These are phyloP conservation scores for Macroglossus sobrinus DNA, from an alignment of 2,113 vertebrate species.

Conservation along the genomic window DNA sequence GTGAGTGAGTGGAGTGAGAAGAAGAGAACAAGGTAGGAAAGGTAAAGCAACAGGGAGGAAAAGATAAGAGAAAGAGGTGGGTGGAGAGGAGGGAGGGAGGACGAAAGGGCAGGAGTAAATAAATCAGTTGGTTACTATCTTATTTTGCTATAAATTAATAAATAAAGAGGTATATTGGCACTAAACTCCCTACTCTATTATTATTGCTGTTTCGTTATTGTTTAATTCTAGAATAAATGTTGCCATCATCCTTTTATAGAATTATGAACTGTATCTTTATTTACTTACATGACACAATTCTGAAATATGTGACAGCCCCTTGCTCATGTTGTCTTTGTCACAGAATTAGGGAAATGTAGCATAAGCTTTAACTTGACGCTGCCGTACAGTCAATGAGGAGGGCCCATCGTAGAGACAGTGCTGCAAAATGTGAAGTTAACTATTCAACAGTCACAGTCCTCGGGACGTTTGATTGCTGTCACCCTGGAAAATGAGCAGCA, in stretches of 20 bases:
- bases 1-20: not conserved
- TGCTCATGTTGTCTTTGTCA: conserved; percentile 80
- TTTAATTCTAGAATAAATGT: conserved; percentile 79
- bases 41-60: not conserved
- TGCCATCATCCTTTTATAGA: conserved; percentile 72
- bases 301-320: conserved; percentile 75
- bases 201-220: conserved; percentile 70
- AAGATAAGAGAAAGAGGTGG: not conserved
- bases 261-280: conserved; percentile 80
- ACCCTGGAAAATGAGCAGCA: conserved; percentile 72
- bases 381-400: conserved; percentile 67
- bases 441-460: conserved; percentile 65
- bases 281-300: conserved; percentile 78
- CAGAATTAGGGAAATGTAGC: conserved; percentile 81
- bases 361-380: conserved; percentile 74
- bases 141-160: not conserved
- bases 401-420: conserved; percentile 56
- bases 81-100: not conserved
- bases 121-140: not conserved
- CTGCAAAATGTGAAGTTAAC: conserved; percentile 68
- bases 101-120: not conserved
- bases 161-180: conserved; percentile 46
- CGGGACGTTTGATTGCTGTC: conserved; percentile 70
- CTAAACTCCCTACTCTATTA: conserved; percentile 42
- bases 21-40: not conserved